Conservation (phyloP, 1,140 invertebrate species). For the Drosophila sturtevanti region DNA sequence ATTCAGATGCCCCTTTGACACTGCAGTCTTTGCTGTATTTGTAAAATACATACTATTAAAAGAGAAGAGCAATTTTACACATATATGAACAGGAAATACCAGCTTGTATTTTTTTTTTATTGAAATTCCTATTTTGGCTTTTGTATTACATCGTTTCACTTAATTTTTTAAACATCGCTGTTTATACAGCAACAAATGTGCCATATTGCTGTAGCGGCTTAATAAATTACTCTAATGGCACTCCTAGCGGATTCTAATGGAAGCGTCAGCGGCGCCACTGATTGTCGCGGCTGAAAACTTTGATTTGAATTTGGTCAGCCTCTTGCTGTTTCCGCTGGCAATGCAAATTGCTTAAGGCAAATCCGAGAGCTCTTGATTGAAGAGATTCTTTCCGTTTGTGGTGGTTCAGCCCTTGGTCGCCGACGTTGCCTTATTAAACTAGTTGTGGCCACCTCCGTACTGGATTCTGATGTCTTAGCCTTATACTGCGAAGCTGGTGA, state of each 20-base stretch:
- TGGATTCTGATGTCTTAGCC: not conserved
- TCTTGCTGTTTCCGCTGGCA: not conserved
- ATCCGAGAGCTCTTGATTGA: not conserved
- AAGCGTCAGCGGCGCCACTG: not conserved
- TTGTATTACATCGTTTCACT: not conserved
- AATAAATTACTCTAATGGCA: not conserved
- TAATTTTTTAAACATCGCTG: not conserved
- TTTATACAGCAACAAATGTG: not conserved
- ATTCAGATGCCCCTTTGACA: not conserved
- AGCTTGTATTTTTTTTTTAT: not conserved
- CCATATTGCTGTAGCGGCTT: not conserved
- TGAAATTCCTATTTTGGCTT: not conserved
- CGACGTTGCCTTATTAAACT: not conserved
- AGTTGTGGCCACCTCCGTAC: not conserved
- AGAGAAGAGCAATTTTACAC: too few species aligned
- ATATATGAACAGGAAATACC: too few species aligned
- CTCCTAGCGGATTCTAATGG: not conserved
- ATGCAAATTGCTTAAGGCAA: not conserved
- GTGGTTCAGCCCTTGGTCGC: not conserved
- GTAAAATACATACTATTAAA: too few species aligned
- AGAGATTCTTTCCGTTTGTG: not conserved
- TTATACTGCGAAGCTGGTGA: too few species aligned
- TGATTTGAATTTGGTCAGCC: not conserved
- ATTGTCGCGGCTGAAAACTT: not conserved
- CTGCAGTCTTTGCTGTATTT: too few species aligned